These are phyloP conservation scores for Acrocephalus scirpaceus DNA, from an alignment of 2,797 vertebrate genomes.

Conservation along the genomic window DNA sequence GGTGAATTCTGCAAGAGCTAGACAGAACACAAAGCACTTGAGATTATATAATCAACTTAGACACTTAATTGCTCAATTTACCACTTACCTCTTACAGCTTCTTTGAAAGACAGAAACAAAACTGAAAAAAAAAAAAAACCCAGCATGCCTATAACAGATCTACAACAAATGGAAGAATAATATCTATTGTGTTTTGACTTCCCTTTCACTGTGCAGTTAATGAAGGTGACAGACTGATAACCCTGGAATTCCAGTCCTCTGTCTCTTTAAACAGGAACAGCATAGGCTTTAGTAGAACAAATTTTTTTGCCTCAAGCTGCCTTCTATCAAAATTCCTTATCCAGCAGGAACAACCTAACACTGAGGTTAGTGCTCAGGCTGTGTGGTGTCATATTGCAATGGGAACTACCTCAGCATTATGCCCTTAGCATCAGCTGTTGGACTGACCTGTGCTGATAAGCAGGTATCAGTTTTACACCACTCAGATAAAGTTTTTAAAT, in stretches of 20 bases:
- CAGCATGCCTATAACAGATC: not conserved
- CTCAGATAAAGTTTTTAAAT: not conserved
- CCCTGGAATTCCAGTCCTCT: not conserved
- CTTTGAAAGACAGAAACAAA: not conserved
- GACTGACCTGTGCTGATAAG: not conserved
- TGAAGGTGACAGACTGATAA: not conserved
- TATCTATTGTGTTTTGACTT: not conserved
- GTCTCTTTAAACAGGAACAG: not conserved
- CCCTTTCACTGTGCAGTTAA: not conserved
- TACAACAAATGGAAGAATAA: not conserved
- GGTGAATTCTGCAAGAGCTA: constrained; percentile 84
- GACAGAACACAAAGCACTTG: constrained; percentile 16
- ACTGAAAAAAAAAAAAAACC: accelerated
- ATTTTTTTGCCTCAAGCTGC: not conserved
- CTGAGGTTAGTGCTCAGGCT: not conserved
- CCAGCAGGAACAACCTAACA: not conserved
- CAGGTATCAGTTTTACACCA: not conserved
- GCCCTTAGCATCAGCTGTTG: not conserved
- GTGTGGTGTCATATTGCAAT: not conserved
- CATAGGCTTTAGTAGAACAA: not conserved
- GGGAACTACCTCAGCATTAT: not conserved
- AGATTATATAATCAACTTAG: not conserved
- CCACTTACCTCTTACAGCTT: not conserved
- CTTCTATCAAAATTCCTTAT: not conserved
- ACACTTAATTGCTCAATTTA: not conserved